A percentile compares a stretch with the other conserved stretches of the same genome.
Conservation (phyloP, 2,113 vertebrate genomes). For the Agelaius phoeniceus region DNA sequence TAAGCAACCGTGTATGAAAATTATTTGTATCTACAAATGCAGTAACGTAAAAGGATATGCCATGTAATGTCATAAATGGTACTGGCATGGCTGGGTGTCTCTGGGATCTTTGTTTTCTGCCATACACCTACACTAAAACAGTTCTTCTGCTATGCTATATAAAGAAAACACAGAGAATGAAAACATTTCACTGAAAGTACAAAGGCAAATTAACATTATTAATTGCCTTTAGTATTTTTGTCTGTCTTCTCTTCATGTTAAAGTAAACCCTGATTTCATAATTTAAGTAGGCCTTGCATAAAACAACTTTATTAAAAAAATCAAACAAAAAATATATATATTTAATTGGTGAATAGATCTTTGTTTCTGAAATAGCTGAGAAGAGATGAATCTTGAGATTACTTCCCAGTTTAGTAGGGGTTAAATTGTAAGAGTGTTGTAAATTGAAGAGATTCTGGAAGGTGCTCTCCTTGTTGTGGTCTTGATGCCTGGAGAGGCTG, state of each 20-base stretch:
- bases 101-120: background rate
- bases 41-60: background rate
- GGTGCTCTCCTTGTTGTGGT: background rate
- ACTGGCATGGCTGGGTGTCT: background rate
- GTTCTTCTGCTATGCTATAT: background rate
- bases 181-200: background rate
- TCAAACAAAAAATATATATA: background rate
- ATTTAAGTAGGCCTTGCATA: background rate
- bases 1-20: background rate
- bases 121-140: background rate
- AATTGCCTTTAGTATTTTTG: background rate
- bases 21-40: background rate
- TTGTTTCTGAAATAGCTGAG: background rate
- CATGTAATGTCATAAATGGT: background rate
- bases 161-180: background rate
- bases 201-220: background rate
- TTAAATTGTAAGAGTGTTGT: background rate
- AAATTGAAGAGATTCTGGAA: background rate
- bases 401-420: background rate
- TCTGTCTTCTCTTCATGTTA: background rate
- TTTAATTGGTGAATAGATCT: background rate
- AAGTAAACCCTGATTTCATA: background rate
- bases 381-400: background rate
- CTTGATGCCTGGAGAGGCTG: background rate
- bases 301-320: background rate